Evolutionary conservation across 2,888 invertebrate genomes (phyloP).

Genomic region (Lasioglossum marginatum): DNA sequence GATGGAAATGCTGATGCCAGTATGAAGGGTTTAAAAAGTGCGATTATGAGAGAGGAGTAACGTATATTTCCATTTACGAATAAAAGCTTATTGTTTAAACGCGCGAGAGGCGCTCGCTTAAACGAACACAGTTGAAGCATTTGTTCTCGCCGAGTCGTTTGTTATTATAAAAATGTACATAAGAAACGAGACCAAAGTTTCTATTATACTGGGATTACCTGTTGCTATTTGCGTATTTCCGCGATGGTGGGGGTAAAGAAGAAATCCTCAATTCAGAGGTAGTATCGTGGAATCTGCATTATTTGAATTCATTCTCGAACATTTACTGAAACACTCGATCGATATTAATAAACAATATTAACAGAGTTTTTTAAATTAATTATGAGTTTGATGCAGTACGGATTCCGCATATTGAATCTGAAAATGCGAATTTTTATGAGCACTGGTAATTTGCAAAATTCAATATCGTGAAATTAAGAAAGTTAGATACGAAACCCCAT

Average conservation of each 20-base stretch:
- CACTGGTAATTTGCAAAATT: neutral
- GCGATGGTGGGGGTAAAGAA: neutral
- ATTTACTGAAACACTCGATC: neutral
- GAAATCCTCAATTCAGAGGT: neutral
- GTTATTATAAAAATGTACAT: neutral
- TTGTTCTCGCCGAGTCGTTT: neutral
- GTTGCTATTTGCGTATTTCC: neutral
- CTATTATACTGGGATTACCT: neutral
- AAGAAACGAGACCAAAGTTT: neutral
- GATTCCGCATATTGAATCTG: neutral
- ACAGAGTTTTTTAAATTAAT: neutral
- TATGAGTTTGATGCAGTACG: neutral
- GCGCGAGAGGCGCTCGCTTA: neutral
- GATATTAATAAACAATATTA: neutral
- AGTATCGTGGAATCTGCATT: neutral
- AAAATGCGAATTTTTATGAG: neutral
- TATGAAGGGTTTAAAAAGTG: neutral
- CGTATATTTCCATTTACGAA: neutral
- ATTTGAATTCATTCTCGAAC: neutral
- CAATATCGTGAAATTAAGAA: neutral
- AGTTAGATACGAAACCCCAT: neutral
- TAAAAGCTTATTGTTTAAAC: constrained; percentile 2
- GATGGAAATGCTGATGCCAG: neutral
- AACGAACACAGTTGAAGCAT: neutral
- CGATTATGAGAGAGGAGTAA: neutral